Base-by-base conservation (phyloP, 2,797 vertebrate species). In the Ibycter americanus region DNA sequence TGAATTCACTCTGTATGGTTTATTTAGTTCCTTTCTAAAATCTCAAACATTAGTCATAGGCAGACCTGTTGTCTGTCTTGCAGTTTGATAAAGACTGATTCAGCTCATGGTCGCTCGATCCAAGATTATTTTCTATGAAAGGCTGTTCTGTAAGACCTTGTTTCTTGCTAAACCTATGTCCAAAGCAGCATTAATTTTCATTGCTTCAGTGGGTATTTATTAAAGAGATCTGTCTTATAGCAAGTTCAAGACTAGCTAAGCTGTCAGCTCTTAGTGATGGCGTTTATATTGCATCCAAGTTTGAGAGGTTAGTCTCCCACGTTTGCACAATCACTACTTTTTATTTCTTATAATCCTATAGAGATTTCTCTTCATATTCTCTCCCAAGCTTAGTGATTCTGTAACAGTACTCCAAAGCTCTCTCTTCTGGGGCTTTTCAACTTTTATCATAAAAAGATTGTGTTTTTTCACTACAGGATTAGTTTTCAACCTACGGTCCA, bases 151-250 rank as follows among this genome's bases (percentile, higher is more conserved):
- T 63, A 90, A 83, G 44, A 78, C 47, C 65, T 93, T 58, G n/a
- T 82, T 96, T 93, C 61, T 78, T 81, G 44, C 56, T 87, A 94
- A 94, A 81, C 20, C 52, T 9, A 0, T 67, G 77, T 78, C 70
- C 62, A 89, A 83, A 94, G n/a, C 29, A 89, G 40, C 20, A 76
- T 72, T 67, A 71, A 74, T 93, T 90, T 95, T 82, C 46, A 27
- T 87, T 89, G 66, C 58, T 82, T 94, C 81, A 72, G 54, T 87
- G 58, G 17, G 9, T 88, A 55, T 86, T 95, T 89, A 87, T 87
- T 90, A 84, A 94, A 87, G 32, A 92, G 67, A 90, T 89, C 49
- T 72, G 20, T 92, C 46, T 89, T 90, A 71, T 9, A 63, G 38
- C n/a, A 83, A 55, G 47, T 67, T 86, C 36, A 88, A 81, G 56